Evolutionary conservation across 2,888 invertebrate genomes (phyloP).

Genomic region (Papilio demoleus): DNA sequence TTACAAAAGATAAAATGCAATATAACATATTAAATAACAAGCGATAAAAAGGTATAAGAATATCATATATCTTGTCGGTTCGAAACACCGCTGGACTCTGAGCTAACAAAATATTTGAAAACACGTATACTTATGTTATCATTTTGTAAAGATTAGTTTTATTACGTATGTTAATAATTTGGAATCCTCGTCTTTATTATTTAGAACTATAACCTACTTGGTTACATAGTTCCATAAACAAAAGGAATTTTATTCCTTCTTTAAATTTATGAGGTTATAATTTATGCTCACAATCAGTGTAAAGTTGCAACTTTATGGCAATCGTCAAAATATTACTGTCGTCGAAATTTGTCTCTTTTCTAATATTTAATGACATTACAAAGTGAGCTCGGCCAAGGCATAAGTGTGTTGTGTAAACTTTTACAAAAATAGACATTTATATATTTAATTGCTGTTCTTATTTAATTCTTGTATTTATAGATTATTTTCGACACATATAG

Average conservation of each 20-base stretch:
- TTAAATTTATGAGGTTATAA: conserved; percentile 46
- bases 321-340: conserved; percentile 38
- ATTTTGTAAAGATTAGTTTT: conserved; percentile 42
- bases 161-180: not conserved
- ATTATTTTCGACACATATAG: conserved; percentile 63
- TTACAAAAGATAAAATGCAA: not conserved
- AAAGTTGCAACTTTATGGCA: conserved; percentile 62
- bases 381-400: conserved; percentile 5
- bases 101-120: too few species aligned
- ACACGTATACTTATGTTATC: conserved; percentile 1
- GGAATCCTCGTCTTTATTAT: conserved; percentile 13
- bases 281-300: conserved; percentile 64
- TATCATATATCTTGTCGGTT: too few species aligned
- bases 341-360: conserved; percentile 37
- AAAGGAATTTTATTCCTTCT: conserved; percentile 31
- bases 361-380: conserved; percentile 35
- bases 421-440: conserved; percentile 44
- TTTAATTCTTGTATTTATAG: conserved; percentile 69
- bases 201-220: conserved; percentile 23
- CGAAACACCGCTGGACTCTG: too few species aligned
- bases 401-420: conserved; percentile 38
- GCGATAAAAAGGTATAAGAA: not conserved
- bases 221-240: conserved; percentile 12
- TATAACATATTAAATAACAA: not conserved
- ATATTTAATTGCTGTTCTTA: conserved; percentile 59